Conservation (phyloP, 2,113 vertebrate species). For the Forbesichthys agassizii region DNA sequence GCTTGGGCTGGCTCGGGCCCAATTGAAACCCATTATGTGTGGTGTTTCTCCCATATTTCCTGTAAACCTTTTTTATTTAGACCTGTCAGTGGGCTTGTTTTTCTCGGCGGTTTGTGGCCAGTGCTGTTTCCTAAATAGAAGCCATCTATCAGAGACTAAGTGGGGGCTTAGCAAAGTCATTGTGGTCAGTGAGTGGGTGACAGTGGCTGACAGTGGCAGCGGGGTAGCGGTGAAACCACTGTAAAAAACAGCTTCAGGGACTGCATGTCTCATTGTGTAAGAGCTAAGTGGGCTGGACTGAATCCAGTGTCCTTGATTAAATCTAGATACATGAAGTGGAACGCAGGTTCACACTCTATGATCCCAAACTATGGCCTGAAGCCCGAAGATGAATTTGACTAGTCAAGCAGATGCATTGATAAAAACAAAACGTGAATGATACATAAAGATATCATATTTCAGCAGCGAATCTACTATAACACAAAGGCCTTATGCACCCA, state of each 20-base stretch:
- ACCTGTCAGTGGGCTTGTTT: slow-evolving; percentile 68
- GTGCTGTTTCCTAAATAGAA: slow-evolving; percentile 71
- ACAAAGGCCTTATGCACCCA: too few species aligned
- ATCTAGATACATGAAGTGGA: slow-evolving; percentile 12
- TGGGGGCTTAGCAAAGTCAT: slow-evolving; percentile 69
- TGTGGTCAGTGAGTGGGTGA: slow-evolving; percentile 71
- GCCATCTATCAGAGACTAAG: slow-evolving; percentile 73
- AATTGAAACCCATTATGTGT: neutral
- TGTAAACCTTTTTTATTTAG: slow-evolving; percentile 58
- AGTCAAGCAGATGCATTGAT: too few species aligned
- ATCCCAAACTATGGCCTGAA: too few species aligned
- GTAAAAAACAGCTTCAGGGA: slow-evolving; percentile 55
- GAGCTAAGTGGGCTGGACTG: slow-evolving; percentile 42
- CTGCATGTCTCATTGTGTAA: slow-evolving; percentile 53
- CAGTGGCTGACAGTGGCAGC: slow-evolving; percentile 21
- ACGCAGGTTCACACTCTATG: neutral
- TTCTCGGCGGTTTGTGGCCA: slow-evolving; percentile 61
- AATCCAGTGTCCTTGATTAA: slow-evolving; percentile 27
- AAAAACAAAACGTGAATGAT: too few species aligned
- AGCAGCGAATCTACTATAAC: too few species aligned
- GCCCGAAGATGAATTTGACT: too few species aligned
- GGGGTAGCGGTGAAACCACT: slow-evolving; percentile 58
- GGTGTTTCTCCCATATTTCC: slow-evolving; percentile 35
- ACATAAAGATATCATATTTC: too few species aligned
- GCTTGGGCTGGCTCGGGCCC: neutral